These are phyloP conservation scores for Holacanthella duospinosa DNA, from an alignment of 2,888 invertebrate genomes.

Conservation along the genomic window DNA sequence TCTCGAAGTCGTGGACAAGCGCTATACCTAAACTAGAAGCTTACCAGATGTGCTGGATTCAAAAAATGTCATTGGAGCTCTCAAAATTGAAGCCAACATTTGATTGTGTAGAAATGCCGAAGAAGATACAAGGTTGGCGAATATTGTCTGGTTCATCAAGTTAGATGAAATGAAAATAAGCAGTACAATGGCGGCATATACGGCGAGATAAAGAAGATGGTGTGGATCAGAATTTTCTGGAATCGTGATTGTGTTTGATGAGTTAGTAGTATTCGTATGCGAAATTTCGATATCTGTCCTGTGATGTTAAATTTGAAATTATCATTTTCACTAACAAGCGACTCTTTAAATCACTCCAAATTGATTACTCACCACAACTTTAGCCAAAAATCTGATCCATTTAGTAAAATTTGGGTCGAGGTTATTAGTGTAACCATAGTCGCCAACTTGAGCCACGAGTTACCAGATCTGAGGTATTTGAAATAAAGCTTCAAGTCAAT, in stretches of 20 bases:
- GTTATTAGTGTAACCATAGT: slow-evolving; percentile 51
- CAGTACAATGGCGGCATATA: slow-evolving; percentile 27
- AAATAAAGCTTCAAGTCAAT: slow-evolving; percentile 21
- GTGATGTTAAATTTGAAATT: no score
- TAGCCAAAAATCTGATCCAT: slow-evolving; percentile 51
- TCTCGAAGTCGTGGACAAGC: no score
- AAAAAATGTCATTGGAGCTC: slow-evolving; percentile 76
- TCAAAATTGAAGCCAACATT: slow-evolving; percentile 69
- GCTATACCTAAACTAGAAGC: no score
- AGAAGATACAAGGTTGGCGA: slow-evolving; percentile 64
- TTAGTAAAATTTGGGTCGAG: slow-evolving; percentile 53
- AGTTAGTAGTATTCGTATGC: no score
- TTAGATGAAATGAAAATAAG: slow-evolving; percentile 25
- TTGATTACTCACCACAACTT: slow-evolving; percentile 4
- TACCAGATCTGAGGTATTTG: slow-evolving; percentile 48
- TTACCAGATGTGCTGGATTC: slow-evolving; percentile 74
- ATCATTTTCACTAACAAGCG: no score
- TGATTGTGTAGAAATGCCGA: slow-evolving; percentile 66
- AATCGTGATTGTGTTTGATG: no score
- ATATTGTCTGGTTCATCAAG: slow-evolving; percentile 56
- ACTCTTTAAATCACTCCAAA: no score
- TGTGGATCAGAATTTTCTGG: no score
- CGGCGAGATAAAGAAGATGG: slow-evolving; percentile 16
- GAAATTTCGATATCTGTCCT: neutral
- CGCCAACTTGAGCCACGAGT: slow-evolving; percentile 51